Evolutionary conservation across 2,888 invertebrate species (phyloP).

Genomic region (Diplazon laetatorius): DNA sequence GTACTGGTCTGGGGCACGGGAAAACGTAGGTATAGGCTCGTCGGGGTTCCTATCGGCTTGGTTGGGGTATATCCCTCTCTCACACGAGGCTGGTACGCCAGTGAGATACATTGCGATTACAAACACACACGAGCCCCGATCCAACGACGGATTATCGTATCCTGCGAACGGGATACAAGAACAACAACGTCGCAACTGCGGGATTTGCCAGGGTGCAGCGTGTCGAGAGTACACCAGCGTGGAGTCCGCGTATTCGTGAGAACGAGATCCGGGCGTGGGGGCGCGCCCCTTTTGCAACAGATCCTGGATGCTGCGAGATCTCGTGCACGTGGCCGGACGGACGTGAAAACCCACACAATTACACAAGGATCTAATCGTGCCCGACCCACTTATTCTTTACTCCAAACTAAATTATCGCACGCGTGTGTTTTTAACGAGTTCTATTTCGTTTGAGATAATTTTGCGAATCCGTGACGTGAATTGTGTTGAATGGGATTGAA

Average conservation of each 20-base stretch:
- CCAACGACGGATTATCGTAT: conserved; percentile 34
- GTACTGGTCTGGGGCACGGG: too few relatives aligned
- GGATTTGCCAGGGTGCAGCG: conserved; percentile 56
- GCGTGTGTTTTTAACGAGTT: too few relatives aligned
- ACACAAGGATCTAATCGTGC: conserved; percentile 1
- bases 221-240: conserved; percentile 12
- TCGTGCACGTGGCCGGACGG: conserved; percentile 48
- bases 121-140: neutral
- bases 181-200: conserved; percentile 17
- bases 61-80: too few relatives aligned
- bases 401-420: too few relatives aligned
- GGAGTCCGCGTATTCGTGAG: conserved; percentile 64
- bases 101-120: conserved; percentile 5
- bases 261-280: conserved; percentile 63
- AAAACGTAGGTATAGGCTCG: neutral
- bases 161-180: neutral
- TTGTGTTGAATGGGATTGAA: too few relatives aligned
- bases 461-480: too few relatives aligned
- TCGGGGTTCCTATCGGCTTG: neutral
- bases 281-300: conserved; percentile 53
- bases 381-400: neutral
- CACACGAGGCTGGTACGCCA: neutral
- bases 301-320: conserved; percentile 55
- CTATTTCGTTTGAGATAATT: too few relatives aligned
- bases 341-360: conserved; percentile 24